phyloP scores from a whole-genome alignment of 2,797 vertebrate species.

The Chloroceryle inda region DNA sequence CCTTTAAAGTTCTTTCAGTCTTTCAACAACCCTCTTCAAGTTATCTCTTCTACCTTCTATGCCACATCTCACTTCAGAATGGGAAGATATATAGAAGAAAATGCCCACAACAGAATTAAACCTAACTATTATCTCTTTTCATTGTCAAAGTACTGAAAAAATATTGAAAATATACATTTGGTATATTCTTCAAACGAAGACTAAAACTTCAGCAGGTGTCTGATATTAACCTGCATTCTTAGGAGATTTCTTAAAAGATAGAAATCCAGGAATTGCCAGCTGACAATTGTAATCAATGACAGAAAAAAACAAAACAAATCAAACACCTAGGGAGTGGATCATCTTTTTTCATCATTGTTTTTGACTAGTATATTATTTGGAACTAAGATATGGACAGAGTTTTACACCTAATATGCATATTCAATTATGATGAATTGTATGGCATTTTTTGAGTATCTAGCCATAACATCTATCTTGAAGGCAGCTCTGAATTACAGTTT shows the following conservation, averaged over 20 bases:
- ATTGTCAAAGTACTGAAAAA: neutral
- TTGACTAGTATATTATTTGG: neutral
- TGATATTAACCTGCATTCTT: neutral
- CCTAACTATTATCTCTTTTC: neutral
- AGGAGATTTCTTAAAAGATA: neutral
- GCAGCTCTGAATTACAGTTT: neutral
- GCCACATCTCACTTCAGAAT: neutral
- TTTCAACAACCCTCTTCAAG: neutral
- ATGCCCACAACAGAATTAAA: neutral
- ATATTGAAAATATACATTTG: neutral
- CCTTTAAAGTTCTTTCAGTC: neutral
- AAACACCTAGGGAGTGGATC: neutral
- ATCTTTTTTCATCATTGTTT: neutral
- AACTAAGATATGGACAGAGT: neutral
- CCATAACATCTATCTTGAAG: neutral
- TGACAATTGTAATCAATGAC: neutral
- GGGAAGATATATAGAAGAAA: neutral
- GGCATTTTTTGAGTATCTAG: neutral
- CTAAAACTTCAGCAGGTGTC: neutral
- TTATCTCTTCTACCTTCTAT: neutral
- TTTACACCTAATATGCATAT: neutral
- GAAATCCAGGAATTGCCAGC: neutral
- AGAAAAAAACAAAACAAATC: neutral
- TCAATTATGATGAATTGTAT: neutral
- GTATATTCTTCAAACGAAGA: neutral